Conservation (phyloP, 2,888 invertebrate species). For the Apantesis nais region DNA sequence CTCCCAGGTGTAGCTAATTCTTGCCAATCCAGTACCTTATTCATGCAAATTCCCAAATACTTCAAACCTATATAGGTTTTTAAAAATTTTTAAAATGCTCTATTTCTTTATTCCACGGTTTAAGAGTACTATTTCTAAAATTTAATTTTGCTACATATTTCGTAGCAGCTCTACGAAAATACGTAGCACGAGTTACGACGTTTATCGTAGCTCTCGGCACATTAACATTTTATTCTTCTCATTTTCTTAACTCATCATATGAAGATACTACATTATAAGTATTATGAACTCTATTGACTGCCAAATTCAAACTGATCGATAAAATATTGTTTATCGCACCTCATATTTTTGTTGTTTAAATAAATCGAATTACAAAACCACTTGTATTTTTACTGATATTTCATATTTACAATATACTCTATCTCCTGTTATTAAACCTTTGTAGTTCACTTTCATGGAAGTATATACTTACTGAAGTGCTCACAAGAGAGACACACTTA, state of each 20-base stretch:
- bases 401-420: not conserved
- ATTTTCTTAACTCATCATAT: not conserved
- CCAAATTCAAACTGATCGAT: conserved; percentile 40
- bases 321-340: conserved; percentile 47
- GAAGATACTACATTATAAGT: not conserved
- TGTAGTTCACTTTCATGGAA: no score
- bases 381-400: not conserved
- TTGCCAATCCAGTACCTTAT: no score
- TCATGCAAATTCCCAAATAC: no score
- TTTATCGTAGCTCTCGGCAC: not conserved
- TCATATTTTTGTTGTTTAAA: conserved; percentile 58
- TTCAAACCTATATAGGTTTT: no score
- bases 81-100: not conserved
- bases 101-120: not conserved
- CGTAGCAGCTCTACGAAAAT: conserved; percentile 9
- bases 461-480: no score
- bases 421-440: no score
- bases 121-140: not conserved
- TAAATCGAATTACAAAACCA: conserved; percentile 48
- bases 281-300: not conserved
- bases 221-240: not conserved
- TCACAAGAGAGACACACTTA: no score
- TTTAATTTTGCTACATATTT: not conserved
- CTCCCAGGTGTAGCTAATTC: no score
- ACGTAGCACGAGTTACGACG: not conserved